Evolutionary conservation across 2,797 vertebrate species (phyloP), one percentile per base, ranked within the genome.

Genomic region (Telmatherina bonti): DNA sequence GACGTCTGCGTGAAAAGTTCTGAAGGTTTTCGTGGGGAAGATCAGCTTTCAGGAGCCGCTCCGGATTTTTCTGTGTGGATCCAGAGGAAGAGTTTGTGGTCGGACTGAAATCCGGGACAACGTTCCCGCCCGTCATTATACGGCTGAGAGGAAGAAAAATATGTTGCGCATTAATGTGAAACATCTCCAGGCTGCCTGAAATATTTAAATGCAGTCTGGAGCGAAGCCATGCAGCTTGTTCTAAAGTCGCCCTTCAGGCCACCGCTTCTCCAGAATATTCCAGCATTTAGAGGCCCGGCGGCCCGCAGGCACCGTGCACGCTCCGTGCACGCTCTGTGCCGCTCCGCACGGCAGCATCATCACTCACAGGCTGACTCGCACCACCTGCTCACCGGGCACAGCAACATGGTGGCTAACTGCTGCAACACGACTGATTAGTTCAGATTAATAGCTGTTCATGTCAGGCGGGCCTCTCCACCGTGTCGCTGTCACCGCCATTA

Each of bases 391-490:
- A n/a, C 77, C 11, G 70, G 74, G 70, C 64, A 75, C 62, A 0
- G 49, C 83, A 81, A 76, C 74, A 81, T 69, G 81, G 80, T 84
- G 66, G 64, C 78, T 88, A 87, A 88, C 79, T 29, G 66, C 84
- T 71, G 71, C 58, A 85, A 82, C 82, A 72, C 72, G 6, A 41
- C 83, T 90, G 89, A 92, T 92, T 91, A 90, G 76, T 22, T 66
- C 62, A 88, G 91, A 93, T 92, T 91, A 91, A 93, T 91, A 85
- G 86, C 52, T 29, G 90, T 80, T 92, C 77, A 86, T 85, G 81
- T 84, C 89, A 74, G 38, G 35, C 11, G 84, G 89, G 88, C 91
- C 84, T 71, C 66, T 79, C 72, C 62, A 41, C 58, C 49, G 76
- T 85, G 82, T 86, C 80, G 10, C 36, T 15, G 10, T 93, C 86